phyloP scores from a whole-genome alignment of 2,113 vertebrate species.

The Terrapene triunguis region DNA sequence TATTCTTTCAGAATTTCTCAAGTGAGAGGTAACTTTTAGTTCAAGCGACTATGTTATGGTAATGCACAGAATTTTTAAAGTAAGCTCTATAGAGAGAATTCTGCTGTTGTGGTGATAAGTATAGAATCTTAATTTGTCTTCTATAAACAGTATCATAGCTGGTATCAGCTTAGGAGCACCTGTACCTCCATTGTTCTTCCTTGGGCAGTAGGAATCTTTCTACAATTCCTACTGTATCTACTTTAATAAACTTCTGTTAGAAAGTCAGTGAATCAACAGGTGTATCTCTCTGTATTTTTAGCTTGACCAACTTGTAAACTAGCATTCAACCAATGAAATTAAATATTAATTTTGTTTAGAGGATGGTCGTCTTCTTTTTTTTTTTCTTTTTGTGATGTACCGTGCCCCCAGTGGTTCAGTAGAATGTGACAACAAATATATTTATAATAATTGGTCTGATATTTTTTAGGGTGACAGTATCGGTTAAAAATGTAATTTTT shows the following conservation, averaged over 20 bases:
- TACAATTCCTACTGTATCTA: not conserved
- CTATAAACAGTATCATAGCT: not conserved
- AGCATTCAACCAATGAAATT: not conserved
- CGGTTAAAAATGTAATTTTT: not conserved
- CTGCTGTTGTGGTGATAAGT: not conserved
- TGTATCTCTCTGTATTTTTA: not conserved
- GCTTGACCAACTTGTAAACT: not conserved
- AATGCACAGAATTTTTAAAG: not conserved
- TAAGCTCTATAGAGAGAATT: not conserved
- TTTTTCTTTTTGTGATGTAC: not conserved
- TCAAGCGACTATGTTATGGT: not conserved
- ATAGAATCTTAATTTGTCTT: not conserved
- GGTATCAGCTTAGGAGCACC: not conserved
- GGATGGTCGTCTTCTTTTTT: not conserved
- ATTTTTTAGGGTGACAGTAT: not conserved
- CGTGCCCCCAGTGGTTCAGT: not conserved
- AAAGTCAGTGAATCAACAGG: not conserved
- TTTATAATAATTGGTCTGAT: not conserved
- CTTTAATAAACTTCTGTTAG: not conserved
- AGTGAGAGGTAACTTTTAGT: not conserved
- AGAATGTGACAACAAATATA: not conserved
- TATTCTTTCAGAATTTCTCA: not conserved
- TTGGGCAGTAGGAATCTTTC: not conserved
- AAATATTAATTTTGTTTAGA: not conserved
- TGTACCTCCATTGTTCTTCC: not conserved